Conservation (phyloP, 2,113 vertebrate genomes). For the Tapirus terrestris region DNA sequence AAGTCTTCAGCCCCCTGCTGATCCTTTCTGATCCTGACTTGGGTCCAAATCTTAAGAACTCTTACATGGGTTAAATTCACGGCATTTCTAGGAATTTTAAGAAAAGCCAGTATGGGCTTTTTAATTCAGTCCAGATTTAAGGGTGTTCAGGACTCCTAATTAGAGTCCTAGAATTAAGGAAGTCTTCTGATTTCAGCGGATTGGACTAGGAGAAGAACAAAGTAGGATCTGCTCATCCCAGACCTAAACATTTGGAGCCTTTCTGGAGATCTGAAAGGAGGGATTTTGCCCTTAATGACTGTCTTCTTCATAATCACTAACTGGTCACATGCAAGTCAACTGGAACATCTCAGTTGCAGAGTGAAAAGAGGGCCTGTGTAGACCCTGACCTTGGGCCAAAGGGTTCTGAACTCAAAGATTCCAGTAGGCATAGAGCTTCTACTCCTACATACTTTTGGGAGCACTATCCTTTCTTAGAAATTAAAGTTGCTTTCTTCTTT, state of each 20-base stretch:
- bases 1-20: neutral
- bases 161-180: neutral
- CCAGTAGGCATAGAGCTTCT: neutral
- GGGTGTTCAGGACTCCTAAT: neutral
- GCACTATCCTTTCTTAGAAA: neutral
- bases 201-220: neutral
- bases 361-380: neutral
- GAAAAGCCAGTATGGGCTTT: neutral
- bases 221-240: neutral
- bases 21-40: neutral
- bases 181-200: neutral
- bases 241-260: neutral
- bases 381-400: neutral
- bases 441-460: neutral
- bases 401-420: neutral
- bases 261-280: neutral
- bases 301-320: neutral
- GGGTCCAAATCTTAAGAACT: neutral
- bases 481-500: neutral
- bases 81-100: neutral
- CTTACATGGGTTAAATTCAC: neutral
- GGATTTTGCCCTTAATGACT: neutral
- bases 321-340: neutral
- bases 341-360: neutral
- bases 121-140: neutral